A percentile compares a stretch with the other conserved stretches of the same genome.
Evolutionary conservation across 2,888 invertebrate species (phyloP).

Genomic region (Gibbula magus): DNA sequence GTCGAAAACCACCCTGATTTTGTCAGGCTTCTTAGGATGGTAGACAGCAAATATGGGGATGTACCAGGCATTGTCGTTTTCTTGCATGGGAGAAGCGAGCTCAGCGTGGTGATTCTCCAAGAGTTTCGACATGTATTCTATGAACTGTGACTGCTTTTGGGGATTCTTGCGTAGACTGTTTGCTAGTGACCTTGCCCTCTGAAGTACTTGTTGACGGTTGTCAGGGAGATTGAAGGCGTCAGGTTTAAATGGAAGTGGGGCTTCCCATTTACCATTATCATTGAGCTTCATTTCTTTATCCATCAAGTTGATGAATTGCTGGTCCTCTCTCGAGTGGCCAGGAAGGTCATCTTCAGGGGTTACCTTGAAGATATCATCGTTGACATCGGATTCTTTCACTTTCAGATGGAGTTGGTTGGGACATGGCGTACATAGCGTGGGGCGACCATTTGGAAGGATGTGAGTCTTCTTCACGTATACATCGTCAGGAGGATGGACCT

Average conservation of each 20-base stretch:
- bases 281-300: constrained; percentile 19
- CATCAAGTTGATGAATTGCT: constrained; percentile 35
- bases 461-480: too few relatives aligned
- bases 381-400: neutral
- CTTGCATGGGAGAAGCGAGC: constrained; percentile 30
- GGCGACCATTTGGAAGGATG: constrained; percentile 12
- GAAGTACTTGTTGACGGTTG: constrained; percentile 32
- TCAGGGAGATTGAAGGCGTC: constrained; percentile 24
- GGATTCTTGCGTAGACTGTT: constrained; percentile 25
- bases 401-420: constrained; percentile 22
- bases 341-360: constrained; percentile 35
- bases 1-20: constrained; percentile 39
- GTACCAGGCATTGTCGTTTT: constrained; percentile 38
- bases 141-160: constrained; percentile 20
- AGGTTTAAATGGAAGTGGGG: constrained; percentile 35
- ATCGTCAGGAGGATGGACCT: constrained; percentile 29
- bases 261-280: constrained; percentile 28
- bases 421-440: constrained; percentile 21
- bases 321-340: constrained; percentile 35
- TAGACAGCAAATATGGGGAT: constrained; percentile 41
- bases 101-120: constrained; percentile 38
- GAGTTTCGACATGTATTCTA: constrained; percentile 33
- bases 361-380: constrained; percentile 14
- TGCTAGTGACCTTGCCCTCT: constrained; percentile 27
- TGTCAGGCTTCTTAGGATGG: constrained; percentile 39